These are phyloP conservation scores for Sorex araneus DNA, from an alignment of 2,113 vertebrate genomes.

Conservation along the genomic window DNA sequence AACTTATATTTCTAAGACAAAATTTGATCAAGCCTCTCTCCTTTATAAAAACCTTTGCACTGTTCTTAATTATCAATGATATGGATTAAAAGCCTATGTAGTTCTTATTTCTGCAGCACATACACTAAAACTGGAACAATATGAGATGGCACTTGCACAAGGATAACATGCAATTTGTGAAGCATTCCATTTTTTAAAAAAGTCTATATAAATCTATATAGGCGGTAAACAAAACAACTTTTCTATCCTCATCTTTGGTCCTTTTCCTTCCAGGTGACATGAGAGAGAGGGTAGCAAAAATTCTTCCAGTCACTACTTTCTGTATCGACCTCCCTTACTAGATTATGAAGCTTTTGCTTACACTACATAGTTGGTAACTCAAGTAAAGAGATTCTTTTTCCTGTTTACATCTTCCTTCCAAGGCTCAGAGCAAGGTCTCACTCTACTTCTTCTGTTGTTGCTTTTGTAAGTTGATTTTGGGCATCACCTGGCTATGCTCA, in stretches of 20 bases:
- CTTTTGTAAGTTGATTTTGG: too few relatives aligned
- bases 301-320: fast-evolving
- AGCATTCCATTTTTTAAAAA: too few relatives aligned
- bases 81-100: neutral
- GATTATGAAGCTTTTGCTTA: neutral
- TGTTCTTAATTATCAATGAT: neutral
- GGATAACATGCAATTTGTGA: too few relatives aligned
- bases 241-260: neutral
- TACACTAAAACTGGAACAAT: too few relatives aligned
- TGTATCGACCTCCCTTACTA: neutral
- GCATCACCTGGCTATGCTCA: too few relatives aligned
- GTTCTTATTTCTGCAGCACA: too few relatives aligned
- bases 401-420: neutral
- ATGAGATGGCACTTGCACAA: too few relatives aligned
- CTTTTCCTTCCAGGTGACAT: neutral
- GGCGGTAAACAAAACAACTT: neutral
- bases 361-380: neutral
- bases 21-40: neutral
- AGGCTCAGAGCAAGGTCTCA: slow-evolving; percentile 16
- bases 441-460: neutral
- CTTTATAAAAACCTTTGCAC: neutral
- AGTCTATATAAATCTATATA: too few relatives aligned
- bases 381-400: neutral
- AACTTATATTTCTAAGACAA: slow-evolving; percentile 51
- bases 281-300: neutral